These are phyloP conservation scores for Heterodera filipjevi DNA, from an alignment of 2,888 invertebrate species.

Conservation along the genomic window DNA sequence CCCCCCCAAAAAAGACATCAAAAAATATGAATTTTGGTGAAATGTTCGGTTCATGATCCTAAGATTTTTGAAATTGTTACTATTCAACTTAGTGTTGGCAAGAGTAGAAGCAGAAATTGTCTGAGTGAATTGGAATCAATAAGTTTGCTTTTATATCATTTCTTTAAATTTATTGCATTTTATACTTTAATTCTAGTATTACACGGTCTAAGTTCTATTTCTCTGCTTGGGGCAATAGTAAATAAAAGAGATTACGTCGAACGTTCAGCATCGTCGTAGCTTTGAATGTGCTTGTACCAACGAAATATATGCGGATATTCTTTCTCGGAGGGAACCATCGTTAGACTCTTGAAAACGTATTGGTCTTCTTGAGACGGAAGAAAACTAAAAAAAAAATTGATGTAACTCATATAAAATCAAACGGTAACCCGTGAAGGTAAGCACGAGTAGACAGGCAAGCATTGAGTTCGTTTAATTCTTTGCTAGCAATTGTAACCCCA, in stretches of 20 bases:
- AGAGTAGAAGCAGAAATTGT: no score
- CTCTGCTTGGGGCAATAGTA: no score
- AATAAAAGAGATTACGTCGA: not conserved
- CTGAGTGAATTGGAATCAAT: no score
- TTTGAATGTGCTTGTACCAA: conserved; percentile 60
- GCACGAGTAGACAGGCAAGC: conserved; percentile 25
- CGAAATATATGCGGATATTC: conserved; percentile 48
- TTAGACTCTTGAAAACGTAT: conserved; percentile 25
- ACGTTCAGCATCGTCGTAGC: conserved; percentile 48
- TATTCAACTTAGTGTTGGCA: no score
- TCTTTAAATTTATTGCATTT: no score
- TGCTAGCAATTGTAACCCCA: not conserved
- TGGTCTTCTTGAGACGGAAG: conserved; percentile 32
- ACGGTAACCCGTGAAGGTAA: conserved; percentile 31
- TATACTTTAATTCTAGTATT: no score
- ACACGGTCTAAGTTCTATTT: no score
- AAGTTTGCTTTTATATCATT: no score
- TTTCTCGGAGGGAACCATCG: conserved; percentile 21
- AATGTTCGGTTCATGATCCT: no score
- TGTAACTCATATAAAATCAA: not conserved
- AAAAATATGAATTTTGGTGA: no score
- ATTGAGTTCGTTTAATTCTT: conserved; percentile 32
- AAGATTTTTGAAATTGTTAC: no score
- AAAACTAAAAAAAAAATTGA: conserved; percentile 18
- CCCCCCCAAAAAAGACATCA: no score